phyloP scores from a whole-genome alignment of 1,140 invertebrate species.

The Aphidius gifuensis region DNA sequence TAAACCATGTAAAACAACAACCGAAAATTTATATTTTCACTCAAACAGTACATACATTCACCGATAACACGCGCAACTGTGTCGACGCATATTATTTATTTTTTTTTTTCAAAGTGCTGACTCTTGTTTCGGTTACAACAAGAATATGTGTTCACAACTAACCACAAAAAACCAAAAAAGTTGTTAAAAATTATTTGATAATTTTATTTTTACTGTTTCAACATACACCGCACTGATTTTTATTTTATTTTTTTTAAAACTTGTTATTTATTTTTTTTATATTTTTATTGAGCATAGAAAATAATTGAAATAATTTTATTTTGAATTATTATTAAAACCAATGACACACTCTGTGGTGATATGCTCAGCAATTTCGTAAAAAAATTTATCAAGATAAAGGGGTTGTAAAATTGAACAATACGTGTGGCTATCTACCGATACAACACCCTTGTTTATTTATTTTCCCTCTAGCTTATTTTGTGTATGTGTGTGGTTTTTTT shows the following conservation, averaged over 20 bases:
- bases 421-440: constrained; percentile 50
- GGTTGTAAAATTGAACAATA: constrained; percentile 48
- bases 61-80: constrained; percentile 2
- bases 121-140: background rate
- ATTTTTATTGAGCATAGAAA: too few relatives aligned
- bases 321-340: too few relatives aligned
- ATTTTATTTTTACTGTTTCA: constrained; percentile 1
- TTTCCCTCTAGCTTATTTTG: constrained; percentile 1
- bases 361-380: constrained; percentile 13
- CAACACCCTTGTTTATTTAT: constrained; percentile 34
- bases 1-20: constrained; percentile 4
- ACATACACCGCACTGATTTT: too few relatives aligned
- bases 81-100: constrained; percentile 16
- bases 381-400: constrained; percentile 51
- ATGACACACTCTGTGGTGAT: too few relatives aligned
- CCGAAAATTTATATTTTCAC: constrained; percentile 12
- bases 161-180: too few relatives aligned
- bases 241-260: too few relatives aligned
- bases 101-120: constrained; percentile 14
- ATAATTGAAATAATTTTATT: too few relatives aligned
- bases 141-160: too few relatives aligned
- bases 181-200: constrained; percentile 5
- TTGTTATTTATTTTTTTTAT: too few relatives aligned
- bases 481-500: constrained; percentile 17
- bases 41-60: background rate